A percentile compares a stretch with the other conserved stretches of the same genome.
phyloP scores from a whole-genome alignment of 2,888 invertebrate genomes.

The Conchocele bisecta region DNA sequence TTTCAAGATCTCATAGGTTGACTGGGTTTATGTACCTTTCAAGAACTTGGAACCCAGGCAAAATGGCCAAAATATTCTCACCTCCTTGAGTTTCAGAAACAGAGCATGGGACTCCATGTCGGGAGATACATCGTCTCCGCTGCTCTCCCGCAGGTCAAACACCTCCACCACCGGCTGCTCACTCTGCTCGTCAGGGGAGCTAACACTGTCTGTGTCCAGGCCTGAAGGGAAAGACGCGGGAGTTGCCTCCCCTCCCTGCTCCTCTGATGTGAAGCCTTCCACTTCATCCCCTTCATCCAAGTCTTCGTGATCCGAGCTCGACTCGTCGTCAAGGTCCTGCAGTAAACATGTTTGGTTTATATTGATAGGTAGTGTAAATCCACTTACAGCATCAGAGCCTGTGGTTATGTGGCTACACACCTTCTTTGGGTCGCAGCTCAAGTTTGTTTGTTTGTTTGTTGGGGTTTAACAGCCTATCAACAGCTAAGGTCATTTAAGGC shows the following conservation, averaged over 20 bases:
- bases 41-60: too few species aligned
- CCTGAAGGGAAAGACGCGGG: constrained; percentile 72
- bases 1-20: too few species aligned
- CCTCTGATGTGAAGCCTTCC: constrained; percentile 57
- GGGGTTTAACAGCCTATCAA: too few species aligned
- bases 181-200: constrained; percentile 65
- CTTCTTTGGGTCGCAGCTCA: too few species aligned
- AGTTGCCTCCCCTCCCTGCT: constrained; percentile 77
- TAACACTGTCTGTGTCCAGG: constrained; percentile 63
- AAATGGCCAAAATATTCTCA: too few species aligned
- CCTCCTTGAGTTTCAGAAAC: constrained; percentile 82
- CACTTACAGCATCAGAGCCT: background rate
- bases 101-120: constrained; percentile 82
- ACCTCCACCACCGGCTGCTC: constrained; percentile 68
- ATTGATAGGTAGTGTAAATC: too few species aligned
- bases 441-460: too few species aligned
- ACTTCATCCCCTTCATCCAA: constrained; percentile 55
- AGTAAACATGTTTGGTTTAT: too few species aligned
- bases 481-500: too few species aligned
- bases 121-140: constrained; percentile 81
- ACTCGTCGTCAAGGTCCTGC: constrained; percentile 64
- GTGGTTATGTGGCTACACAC: too few species aligned
- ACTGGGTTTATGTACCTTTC: too few species aligned
- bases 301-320: constrained; percentile 57
- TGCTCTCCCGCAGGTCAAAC: constrained; percentile 76